phyloP scores from a whole-genome alignment of 2,113 vertebrate genomes.

The Notarius lentiginosus region DNA sequence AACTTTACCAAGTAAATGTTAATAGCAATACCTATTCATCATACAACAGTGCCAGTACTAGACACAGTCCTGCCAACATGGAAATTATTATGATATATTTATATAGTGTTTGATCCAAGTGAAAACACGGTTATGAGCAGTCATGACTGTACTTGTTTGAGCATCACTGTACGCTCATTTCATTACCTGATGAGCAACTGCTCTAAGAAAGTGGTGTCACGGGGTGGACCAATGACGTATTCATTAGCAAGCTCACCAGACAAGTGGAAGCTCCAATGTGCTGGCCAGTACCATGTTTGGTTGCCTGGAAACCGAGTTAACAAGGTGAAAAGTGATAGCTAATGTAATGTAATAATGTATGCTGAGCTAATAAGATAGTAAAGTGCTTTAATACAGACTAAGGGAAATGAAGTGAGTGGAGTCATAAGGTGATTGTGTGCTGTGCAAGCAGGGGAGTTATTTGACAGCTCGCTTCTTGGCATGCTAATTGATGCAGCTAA shows the following conservation, averaged over 20 bases:
- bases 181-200: not conserved
- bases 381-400: not conserved
- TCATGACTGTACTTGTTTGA: not conserved
- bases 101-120: constrained; percentile 54
- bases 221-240: not conserved
- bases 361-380: not conserved
- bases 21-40: constrained; percentile 47
- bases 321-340: not conserved
- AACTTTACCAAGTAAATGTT: constrained; percentile 52
- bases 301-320: not conserved
- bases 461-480: not conserved
- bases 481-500: not conserved
- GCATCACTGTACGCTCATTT: not conserved
- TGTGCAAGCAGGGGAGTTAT: not conserved
- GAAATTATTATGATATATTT: not conserved
- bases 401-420: not conserved
- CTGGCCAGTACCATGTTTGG: not conserved
- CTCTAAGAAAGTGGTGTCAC: not conserved
- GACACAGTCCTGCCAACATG: constrained; percentile 47
- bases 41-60: constrained; percentile 52
- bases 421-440: not conserved
- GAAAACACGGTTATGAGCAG: not conserved
- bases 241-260: not conserved
- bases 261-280: not conserved
- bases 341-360: not conserved